Evolutionary conservation across 35 echinoderm and acorn worm genomes (phyloP).

Genomic region (Patiria miniata): DNA sequence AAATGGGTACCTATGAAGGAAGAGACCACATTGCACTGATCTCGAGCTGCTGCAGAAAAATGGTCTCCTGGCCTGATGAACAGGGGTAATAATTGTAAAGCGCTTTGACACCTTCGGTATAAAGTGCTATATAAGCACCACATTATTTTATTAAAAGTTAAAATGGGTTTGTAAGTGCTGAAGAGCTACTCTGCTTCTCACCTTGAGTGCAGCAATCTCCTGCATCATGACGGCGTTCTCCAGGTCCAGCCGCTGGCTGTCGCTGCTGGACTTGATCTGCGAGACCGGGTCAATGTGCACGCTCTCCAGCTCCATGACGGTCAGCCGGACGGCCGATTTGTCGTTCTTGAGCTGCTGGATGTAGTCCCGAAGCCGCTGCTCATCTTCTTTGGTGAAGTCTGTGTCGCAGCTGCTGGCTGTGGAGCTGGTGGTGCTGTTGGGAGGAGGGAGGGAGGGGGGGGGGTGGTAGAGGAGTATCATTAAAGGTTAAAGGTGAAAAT

Average conservation of each 20-base stretch:
- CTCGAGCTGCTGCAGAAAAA: too few species aligned
- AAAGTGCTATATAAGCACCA: too few species aligned
- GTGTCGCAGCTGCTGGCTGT: slow-evolving; percentile 95
- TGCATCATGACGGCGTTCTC: slow-evolving; percentile 99
- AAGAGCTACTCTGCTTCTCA: slow-evolving; percentile 34
- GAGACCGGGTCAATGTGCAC: slow-evolving; percentile 85
- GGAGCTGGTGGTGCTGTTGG: slow-evolving; percentile 82
- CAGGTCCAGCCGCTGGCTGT: slow-evolving; percentile 89
- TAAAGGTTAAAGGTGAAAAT: not conserved
- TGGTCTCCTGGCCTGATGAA: too few species aligned
- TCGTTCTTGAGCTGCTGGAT: slow-evolving; percentile 99
- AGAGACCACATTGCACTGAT: too few species aligned
- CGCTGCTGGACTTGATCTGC: slow-evolving; percentile 48
- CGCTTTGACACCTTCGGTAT: too few species aligned
- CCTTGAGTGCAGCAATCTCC: slow-evolving; percentile 94
- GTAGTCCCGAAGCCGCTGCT: slow-evolving; percentile 89
- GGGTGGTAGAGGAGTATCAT: not conserved
- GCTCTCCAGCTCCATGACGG: slow-evolving; percentile 95
- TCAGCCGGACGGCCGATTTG: slow-evolving; percentile 84
- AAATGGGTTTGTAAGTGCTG: too few species aligned
- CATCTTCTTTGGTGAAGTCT: slow-evolving; percentile 92
- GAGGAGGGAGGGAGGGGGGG: not conserved
- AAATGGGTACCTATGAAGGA: too few species aligned
- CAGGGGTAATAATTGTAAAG: too few species aligned
- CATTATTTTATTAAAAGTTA: too few species aligned